Base-by-base conservation (phyloP, 1,140 invertebrate species). In the Drosophila elegans region DNA sequence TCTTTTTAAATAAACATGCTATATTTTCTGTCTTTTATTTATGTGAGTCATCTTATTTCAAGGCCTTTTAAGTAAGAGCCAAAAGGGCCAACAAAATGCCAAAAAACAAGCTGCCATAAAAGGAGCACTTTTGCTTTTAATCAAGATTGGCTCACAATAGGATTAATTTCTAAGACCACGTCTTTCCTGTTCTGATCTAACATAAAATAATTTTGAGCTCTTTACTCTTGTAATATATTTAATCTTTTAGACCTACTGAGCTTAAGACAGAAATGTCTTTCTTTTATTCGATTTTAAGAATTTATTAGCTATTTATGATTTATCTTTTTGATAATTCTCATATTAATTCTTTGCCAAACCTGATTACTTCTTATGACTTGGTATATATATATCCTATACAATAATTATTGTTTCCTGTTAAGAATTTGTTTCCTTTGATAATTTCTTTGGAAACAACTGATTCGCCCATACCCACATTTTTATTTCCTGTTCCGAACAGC, bases 401-500 rank as follows among this genome's bases (percentile, higher is more conserved):
- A 13, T 11, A 51, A 11, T 32, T 32, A 62, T 32, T 11, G 13
- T n/a, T 41, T 62, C 25, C 25, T 62, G 4, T 7, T 16, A 2
- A 9, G 6, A 1, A 7, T 39, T 57, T n/a, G 7, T 51, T 16
- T 12, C 12, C 7, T 13, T 6, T 16, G n/a, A 4, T 21, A 38
- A 2, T 11, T 38, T 4, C n/a, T 38, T 38, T 21, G 46, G 4
- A 21, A 46, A 25, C 16, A 39, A 25, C 13, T 60, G 38, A 29
- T 32, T 59, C 27, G 57, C 39, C 38, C 9, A 63, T 61, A 45
- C 32, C 56, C 16, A 45, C 13, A 64, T 12, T 27, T 13, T 52
- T 52, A 67, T 66, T 66, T 66, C 61, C 61, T 67, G 61, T 21
- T 59, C 29, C 25, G 5, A 59, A 59, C 12, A 16, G 32, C 11